phyloP scores from a whole-genome alignment of 2,113 vertebrate genomes.

The Scomber colias region DNA sequence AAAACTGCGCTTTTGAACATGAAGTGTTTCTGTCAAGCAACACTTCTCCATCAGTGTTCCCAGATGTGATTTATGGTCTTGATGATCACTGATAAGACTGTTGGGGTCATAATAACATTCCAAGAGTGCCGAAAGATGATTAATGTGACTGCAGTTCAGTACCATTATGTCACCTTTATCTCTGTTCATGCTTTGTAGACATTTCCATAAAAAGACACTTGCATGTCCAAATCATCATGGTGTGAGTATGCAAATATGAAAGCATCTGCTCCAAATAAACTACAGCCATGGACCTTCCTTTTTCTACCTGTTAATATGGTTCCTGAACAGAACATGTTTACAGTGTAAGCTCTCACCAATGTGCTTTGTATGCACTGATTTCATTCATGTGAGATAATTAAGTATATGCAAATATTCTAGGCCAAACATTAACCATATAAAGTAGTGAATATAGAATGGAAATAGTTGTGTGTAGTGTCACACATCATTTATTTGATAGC shows the following conservation, averaged over 20 bases:
- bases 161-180: constrained; percentile 39
- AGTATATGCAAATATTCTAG: neutral
- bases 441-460: neutral
- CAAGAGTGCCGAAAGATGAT: constrained; percentile 34
- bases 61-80: constrained; percentile 45
- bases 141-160: constrained; percentile 20
- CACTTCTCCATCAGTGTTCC: constrained; percentile 1
- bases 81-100: constrained; percentile 44
- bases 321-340: neutral
- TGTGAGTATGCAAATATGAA: neutral
- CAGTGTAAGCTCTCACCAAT: neutral
- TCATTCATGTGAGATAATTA: neutral
- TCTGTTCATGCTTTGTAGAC: constrained; percentile 39
- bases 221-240: neutral
- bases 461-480: neutral
- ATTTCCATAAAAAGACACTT: constrained; percentile 3
- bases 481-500: neutral
- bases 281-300: too few relatives aligned
- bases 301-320: neutral
- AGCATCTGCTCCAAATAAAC: neutral
- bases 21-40: neutral
- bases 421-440: neutral
- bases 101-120: constrained; percentile 28
- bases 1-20: neutral
- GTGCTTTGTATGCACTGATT: neutral